Base-by-base conservation (phyloP, 2,888 invertebrate species). In the Oligia latruncula region DNA sequence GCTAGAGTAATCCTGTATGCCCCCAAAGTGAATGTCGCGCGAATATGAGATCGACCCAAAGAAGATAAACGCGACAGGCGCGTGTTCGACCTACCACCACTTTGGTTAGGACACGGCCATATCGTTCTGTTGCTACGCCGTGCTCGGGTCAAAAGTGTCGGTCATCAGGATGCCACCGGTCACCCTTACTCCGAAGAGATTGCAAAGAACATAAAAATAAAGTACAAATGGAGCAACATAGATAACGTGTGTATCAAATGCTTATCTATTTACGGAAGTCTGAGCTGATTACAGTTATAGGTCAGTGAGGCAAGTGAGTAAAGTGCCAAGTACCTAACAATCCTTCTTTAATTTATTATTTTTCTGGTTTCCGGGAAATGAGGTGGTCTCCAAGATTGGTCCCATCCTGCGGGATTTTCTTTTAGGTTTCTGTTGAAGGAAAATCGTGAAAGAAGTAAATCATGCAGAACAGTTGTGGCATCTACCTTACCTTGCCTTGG, bases 261-360 rank as follows among this genome's bases (percentile, higher is more conserved):
- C 76, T 81, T 86, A 88, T 87, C 87, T 82, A 17, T 65, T 74
- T 71, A 60, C 82, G 87, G 87, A 84, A 87, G 80, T 82, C 74
- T 67, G 66, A 71, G 55, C 64, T 87, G 88, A 87, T 88, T 78
- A 74, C 35, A 75, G 49, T 82, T 67, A 87, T 75, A 72, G 88
- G 84, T 80, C 77, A 88, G 68, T 80, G 55, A 72, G 71, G 49
- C 78, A 75, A 66, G 49, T 71, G 46, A 78, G 9, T 55, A 17
- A 62, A 58, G 43, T 40, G 49, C 49, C 46, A 46, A 71, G n/a
- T 80, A 29, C 23, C 4, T 23, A 29, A 23, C 64, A 65, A 49
- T 17, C 29, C n/a, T 8, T 46, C 23, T 43, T 52, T 8, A 49
- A 15, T 52, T 49, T 60, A 17, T 62, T 43, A 17, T 46, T 52